Evolutionary conservation across 2,888 invertebrate genomes (phyloP).

Genomic region (Gymnosoma rotundatum): DNA sequence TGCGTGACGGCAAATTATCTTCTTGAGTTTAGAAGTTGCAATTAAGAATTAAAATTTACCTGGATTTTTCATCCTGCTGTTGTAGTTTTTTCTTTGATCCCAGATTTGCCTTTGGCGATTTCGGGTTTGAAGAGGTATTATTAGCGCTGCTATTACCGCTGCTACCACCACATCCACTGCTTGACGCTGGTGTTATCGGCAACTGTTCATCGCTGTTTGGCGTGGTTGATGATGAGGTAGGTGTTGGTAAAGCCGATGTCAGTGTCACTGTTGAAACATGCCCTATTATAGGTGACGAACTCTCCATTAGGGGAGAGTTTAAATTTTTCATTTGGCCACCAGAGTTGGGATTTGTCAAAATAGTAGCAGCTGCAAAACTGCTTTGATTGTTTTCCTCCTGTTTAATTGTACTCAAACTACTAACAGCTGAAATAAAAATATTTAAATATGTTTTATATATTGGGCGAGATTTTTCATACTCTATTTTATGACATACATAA

Average conservation of each 20-base stretch:
- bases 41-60: slow-evolving; percentile 87
- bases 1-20: background rate
- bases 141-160: slow-evolving; percentile 52
- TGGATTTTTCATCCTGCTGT: slow-evolving; percentile 88
- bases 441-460: background rate
- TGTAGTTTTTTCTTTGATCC: slow-evolving; percentile 70
- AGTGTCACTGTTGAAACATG: slow-evolving; percentile 80
- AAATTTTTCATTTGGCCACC: slow-evolving; percentile 66
- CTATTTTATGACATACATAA: slow-evolving; percentile 84
- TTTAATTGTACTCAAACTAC: slow-evolving; percentile 59
- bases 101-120: slow-evolving; percentile 75
- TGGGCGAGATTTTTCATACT: background rate
- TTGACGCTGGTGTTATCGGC: slow-evolving; percentile 83
- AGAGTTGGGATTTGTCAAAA: slow-evolving; percentile 57
- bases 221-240: slow-evolving; percentile 80
- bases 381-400: slow-evolving; percentile 47
- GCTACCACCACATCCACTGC: slow-evolving; percentile 68
- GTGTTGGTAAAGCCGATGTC: slow-evolving; percentile 81
- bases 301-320: slow-evolving; percentile 74
- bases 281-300: slow-evolving; percentile 80
- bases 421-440: slow-evolving; percentile 41
- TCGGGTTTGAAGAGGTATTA: slow-evolving; percentile 52
- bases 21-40: slow-evolving; percentile 84
- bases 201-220: slow-evolving; percentile 84
- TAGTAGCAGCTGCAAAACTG: slow-evolving; percentile 30